A percentile compares a stretch with the other conserved stretches of the same genome.
Conservation (phyloP, 2,113 vertebrate species). For the Trochalopteron elliotii region DNA sequence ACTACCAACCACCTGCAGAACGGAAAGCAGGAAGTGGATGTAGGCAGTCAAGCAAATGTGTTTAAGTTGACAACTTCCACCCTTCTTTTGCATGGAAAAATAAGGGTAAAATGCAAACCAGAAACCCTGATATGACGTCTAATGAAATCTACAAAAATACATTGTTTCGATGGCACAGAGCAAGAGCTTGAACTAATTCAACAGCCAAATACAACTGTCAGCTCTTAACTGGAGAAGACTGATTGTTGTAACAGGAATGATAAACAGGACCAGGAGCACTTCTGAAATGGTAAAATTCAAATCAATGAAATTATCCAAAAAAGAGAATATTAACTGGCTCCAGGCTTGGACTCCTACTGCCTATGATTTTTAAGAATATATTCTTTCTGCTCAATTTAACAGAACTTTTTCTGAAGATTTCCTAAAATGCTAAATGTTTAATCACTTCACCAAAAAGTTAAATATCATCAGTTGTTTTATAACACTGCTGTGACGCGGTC, state of each 20-base stretch:
- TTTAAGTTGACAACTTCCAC: background rate
- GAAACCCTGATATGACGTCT: background rate
- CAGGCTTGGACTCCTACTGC: background rate
- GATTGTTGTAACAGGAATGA: background rate
- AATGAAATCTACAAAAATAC: background rate
- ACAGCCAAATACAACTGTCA: background rate
- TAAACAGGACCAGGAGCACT: background rate
- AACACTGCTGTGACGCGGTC: background rate
- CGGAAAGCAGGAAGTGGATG: background rate
- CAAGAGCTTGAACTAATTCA: background rate
- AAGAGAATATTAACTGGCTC: background rate
- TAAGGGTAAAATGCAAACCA: background rate
- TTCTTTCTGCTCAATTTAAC: background rate
- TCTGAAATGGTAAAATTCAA: background rate
- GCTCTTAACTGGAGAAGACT: background rate
- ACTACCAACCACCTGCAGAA: constrained; percentile 66
- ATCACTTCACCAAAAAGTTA: background rate
- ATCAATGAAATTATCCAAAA: background rate
- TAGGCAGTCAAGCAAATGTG: background rate
- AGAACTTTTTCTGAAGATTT: background rate
- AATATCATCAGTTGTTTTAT: background rate
- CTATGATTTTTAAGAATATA: background rate
- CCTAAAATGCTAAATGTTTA: background rate
- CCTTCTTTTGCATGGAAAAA: background rate
- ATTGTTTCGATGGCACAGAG: background rate